Evolutionary conservation across 2,888 invertebrate species (phyloP).

Genomic region (Leptopilina syphax): DNA sequence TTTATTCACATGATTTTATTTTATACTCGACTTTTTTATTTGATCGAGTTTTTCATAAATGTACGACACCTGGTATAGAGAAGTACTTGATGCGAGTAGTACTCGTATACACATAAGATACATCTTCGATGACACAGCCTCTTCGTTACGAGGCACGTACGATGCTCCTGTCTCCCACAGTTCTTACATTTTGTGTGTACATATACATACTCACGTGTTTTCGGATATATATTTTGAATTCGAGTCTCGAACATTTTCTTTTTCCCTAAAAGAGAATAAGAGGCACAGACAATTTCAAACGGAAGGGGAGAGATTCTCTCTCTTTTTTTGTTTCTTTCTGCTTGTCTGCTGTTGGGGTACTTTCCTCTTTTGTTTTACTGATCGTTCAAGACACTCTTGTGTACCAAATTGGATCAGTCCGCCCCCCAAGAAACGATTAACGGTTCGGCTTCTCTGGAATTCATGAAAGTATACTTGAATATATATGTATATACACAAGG

Average conservation of each 20-base stretch:
- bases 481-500: neutral
- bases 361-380: conserved; percentile 18
- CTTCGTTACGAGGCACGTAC: conserved; percentile 71
- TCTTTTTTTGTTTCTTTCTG: no score
- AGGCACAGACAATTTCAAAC: neutral
- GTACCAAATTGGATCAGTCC: conserved; percentile 28
- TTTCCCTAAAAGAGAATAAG: conserved; percentile 5
- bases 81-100: conserved; percentile 24
- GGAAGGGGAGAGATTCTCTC: conserved; percentile 7
- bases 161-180: conserved; percentile 61
- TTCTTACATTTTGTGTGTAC: conserved; percentile 59
- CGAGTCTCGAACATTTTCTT: conserved; percentile 28
- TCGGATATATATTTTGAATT: conserved; percentile 12
- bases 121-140: conserved; percentile 58
- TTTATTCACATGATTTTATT: neutral
- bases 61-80: neutral
- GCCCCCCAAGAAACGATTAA: conserved; percentile 3
- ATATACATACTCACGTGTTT: conserved; percentile 7
- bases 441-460: conserved; percentile 12
- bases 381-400: conserved; percentile 14
- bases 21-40: conserved; percentile 6
- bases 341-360: neutral
- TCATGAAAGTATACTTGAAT: conserved; percentile 19
- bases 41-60: conserved; percentile 21
- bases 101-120: conserved; percentile 46